Evolutionary conservation across 2,113 vertebrate species (phyloP), one percentile per base, ranked within the genome.

Genomic region (Acanthisitta chloris): DNA sequence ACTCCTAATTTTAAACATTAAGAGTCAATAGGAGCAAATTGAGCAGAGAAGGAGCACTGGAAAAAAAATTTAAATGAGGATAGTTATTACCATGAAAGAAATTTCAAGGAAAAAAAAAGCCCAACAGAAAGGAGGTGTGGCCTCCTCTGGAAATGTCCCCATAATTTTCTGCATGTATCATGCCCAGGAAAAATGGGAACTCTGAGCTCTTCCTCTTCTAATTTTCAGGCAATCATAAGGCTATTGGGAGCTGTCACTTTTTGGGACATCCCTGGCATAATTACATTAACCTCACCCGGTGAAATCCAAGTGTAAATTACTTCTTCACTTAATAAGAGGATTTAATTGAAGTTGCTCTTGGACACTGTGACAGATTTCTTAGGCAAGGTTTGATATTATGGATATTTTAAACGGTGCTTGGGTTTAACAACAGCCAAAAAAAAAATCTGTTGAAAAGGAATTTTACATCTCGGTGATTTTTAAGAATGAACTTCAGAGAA

Each of bases 1-100:
- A 96, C 55, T 65, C 91, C 93, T 95, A 93, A 94, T 54, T 91
- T 92, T 87, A 87, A 96, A 96, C 28, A 34, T 93, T 96, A 97
- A 92, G 67, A 94, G 89, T 92, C 94, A 94, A 79, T 71, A 96
- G 88, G 74, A 83, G 71, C 90, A 95, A 91, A 89, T 52, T 84
- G 77, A 85, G 12, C 49, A 46, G 42, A 81, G 46, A 25, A 81
- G 17, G 34, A 33, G 23, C 23, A 34, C 55, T 52, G 36, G 15
- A 38, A 78, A 92, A 92, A 81, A 52, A 69, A n/a, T 28, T 51
- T 59, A 76, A 94, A 54, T 24, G 11, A 62, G 12, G 26, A 20
- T 18, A 43, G 9, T 14, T 87, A 15, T 58, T 77, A 26, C 12
- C 34, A 28, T 2, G 6, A 49, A 82, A 67, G 12, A 69, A 69